These are phyloP conservation scores for Copidosoma aretas DNA, from an alignment of 2,888 invertebrate species.

Conservation along the genomic window DNA sequence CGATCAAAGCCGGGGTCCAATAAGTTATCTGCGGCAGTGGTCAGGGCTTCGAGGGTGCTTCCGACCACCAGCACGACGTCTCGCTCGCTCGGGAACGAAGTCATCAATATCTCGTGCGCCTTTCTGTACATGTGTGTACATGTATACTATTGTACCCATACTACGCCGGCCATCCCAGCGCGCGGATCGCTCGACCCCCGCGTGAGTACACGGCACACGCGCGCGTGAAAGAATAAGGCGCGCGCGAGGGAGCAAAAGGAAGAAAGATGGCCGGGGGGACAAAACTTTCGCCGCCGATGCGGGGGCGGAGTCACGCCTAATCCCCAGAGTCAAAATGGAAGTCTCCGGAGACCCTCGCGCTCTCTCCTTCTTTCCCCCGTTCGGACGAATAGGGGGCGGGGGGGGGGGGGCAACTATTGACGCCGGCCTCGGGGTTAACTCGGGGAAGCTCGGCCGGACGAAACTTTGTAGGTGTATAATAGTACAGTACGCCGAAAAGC, in stretches of 20 bases:
- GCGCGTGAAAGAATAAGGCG: not conserved
- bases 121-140: constrained; percentile 51
- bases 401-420: constrained; percentile 37
- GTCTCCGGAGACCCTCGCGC: constrained; percentile 57
- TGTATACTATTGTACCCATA: constrained; percentile 1
- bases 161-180: too few relatives aligned
- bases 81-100: constrained; percentile 47
- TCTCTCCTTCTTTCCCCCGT: constrained; percentile 20
- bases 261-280: constrained; percentile 39
- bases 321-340: constrained; percentile 64
- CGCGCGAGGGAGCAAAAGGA: constrained; percentile 4
- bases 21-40: too few relatives aligned
- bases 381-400: not conserved
- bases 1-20: too few relatives aligned
- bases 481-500: constrained; percentile 39
- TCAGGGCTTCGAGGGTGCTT: too few relatives aligned
- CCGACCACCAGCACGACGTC: too few relatives aligned
- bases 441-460: constrained; percentile 48
- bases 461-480: constrained; percentile 49
- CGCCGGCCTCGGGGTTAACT: constrained; percentile 42
- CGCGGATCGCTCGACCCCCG: not conserved
- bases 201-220: constrained; percentile 2
- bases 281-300: constrained; percentile 50
- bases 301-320: constrained; percentile 63
- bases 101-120: constrained; percentile 59